Percentiles rank a stretch among this genome's conserved stretches.
Evolutionary conservation across 1,140 invertebrate genomes (phyloP).

Genomic region (Portunus trituberculatus): DNA sequence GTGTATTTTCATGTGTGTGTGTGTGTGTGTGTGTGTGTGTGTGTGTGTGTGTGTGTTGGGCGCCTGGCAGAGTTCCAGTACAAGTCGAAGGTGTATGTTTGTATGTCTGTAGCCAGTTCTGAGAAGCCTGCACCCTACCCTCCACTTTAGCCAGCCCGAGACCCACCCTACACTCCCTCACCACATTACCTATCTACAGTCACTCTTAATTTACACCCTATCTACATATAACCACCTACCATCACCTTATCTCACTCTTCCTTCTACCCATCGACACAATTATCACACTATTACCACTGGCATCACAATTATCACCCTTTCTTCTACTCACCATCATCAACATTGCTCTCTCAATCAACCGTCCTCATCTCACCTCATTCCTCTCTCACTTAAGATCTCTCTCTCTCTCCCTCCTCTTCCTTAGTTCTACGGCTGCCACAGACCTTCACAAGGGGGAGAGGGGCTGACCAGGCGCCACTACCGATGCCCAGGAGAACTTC

Average conservation of each 20-base stretch:
- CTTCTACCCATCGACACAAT: background rate
- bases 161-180: no score
- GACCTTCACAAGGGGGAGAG: slow-evolving; percentile 28
- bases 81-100: background rate
- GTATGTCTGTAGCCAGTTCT: background rate
- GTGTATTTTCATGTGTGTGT: background rate
- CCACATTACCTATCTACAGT: no score
- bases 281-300: no score
- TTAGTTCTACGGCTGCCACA: slow-evolving; percentile 71
- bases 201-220: background rate
- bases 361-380: background rate
- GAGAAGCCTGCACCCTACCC: background rate
- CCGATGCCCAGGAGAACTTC: slow-evolving; percentile 65
- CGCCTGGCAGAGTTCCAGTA: background rate
- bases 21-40: background rate
- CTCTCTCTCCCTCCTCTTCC: background rate
- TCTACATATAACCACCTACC: background rate
- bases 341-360: background rate
- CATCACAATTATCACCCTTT: no score
- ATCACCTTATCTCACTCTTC: background rate
- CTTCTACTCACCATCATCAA: no score
- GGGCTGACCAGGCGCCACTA: slow-evolving; percentile 55
- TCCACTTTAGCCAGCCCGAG: background rate
- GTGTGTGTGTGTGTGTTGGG: slow-evolving; percentile 4
- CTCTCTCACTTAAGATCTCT: no score